Base-by-base conservation (phyloP, 2,888 invertebrate genomes). In the Spodoptera picta region DNA sequence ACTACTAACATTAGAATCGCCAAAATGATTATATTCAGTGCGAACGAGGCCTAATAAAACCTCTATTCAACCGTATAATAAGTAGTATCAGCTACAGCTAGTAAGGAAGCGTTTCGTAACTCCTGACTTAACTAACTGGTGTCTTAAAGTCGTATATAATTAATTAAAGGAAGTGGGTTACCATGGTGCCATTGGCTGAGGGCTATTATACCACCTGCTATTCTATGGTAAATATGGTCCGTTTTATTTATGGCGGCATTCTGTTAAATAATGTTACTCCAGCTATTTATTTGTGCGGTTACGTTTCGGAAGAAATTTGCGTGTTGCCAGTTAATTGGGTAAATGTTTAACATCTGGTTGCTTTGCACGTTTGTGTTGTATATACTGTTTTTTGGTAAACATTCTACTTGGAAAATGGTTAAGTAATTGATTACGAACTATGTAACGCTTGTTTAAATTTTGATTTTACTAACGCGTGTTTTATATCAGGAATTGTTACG, bases 81-180 rank as follows among this genome's bases (percentile, higher is more conserved):
- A 55, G 44, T 48, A n/a, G 12, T 19, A 9, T 19, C 52, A 43
- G 43, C 43, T 52, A 46, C 19, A 19, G n/a, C 14, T 12, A n/a
- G 10, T 45, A 59, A 12, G 50, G 61, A 54, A 67, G 51, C 57
- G 10, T 36, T 65, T 46, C 14, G 27, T 45, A 45, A 23, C 54
- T 58, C 36, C 49, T 52, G 11, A 46, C 48, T 54, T 58, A 58
- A 43, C 58, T 56, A 63, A 63, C 70, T 50, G 44, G 45, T 57
- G 51, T 69, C 60, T 60, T 73, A 41, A 62, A 74, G 53, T 75
- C 53, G 49, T 72, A 54, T 31, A 60, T 52, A 69, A 74, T 75
- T 75, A 71, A 71, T 69, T 69, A 63, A 53, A 19, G 59, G 59
- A 69, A 57, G 70, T 75, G 51, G 70, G 64, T 43, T 69, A 75